phyloP scores from a whole-genome alignment of 2,797 vertebrate genomes.

The Champsocephalus esox region DNA sequence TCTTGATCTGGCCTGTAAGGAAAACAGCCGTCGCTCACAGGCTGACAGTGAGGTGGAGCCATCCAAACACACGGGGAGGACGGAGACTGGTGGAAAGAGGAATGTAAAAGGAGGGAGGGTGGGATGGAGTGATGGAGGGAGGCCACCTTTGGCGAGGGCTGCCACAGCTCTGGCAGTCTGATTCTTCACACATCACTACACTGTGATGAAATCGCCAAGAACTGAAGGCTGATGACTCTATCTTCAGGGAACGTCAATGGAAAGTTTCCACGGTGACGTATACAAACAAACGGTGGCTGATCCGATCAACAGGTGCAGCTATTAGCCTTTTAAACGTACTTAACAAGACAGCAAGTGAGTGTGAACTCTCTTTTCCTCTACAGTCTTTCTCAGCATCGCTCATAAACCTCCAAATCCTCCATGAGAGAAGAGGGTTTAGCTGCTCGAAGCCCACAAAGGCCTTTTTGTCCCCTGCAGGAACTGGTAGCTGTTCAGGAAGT shows the following conservation, averaged over 20 bases:
- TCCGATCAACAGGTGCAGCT: conserved; percentile 71
- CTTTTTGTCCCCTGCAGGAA: conserved; percentile 91
- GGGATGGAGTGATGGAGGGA: conserved; percentile 53
- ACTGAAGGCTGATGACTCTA: conserved; percentile 64
- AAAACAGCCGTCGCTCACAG: conserved; percentile 82
- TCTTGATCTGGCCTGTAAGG: conserved; percentile 82
- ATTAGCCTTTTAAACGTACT: conserved; percentile 50
- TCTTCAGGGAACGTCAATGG: conserved; percentile 49
- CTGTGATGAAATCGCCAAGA: conserved; percentile 54
- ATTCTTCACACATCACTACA: conserved; percentile 57
- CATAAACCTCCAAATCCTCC: conserved; percentile 80
- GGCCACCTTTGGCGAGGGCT: conserved; percentile 73
- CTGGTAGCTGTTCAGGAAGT: conserved; percentile 92
- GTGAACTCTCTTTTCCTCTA: conserved; percentile 38
- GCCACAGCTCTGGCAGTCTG: conserved; percentile 60
- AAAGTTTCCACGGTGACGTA: conserved; percentile 56
- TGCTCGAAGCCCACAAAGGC: conserved; percentile 87
- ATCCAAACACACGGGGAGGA: conserved; percentile 76
- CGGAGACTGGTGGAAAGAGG: conserved; percentile 73
- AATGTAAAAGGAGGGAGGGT: conserved; percentile 66
- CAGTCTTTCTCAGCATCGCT: conserved; percentile 70
- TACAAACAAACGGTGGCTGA: conserved; percentile 64
- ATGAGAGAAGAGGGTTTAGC: conserved; percentile 77
- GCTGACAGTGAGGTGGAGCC: conserved; percentile 81
- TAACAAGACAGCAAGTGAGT: conserved; percentile 46